Base-by-base conservation (phyloP, 2,797 vertebrate genomes). In the Rhodeus uyekii region DNA sequence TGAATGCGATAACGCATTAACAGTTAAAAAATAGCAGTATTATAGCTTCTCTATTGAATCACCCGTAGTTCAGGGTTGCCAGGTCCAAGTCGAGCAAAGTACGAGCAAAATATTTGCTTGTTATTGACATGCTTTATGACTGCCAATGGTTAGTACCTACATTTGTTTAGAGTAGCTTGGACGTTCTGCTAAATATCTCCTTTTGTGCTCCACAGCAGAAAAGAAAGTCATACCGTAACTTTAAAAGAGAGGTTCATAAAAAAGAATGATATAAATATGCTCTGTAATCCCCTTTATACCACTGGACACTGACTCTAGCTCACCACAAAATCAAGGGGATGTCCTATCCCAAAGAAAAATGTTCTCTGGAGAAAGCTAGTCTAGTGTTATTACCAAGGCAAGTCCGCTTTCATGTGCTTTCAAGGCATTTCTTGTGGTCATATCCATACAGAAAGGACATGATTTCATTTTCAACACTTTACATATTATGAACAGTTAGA, bases 251-350 rank as follows among this genome's bases (percentile, higher is more conserved):
- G 5, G 9, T 3, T 22, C 27, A 34, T 53, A 27, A 64, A 61
- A 63, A 39, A 24, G 58, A 12, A 39, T 36, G 60, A 79, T 16
- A 58, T 64, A 86, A 86, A 46, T 68, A 53, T 85, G 48, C 81
- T 83, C 53, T 86, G 76, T 87, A 79, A 78, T 71, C 87, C 84
- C 86, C 36, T 8, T 90, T 91, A 86, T 58, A 63, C 58, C 38
- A 14, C 32, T 48, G 48, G 75, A 64, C 60, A 77, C 48, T 77
- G 32, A 77, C 48, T 72, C 39, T 38, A 3, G 84, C 85, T 89
- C 86, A 86, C 90, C 90, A 86, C 85, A 91, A 90, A 91, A 91
- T 92, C 89, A 91, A 91, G 91, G 87, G 68, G 84, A 84, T 73
- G 85, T 84, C 85, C 84, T 82, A 85, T 85, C 86, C 72, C 86